These are phyloP conservation scores for Zootermopsis nevadensis DNA, from an alignment of 2,888 invertebrate genomes.

Conservation along the genomic window DNA sequence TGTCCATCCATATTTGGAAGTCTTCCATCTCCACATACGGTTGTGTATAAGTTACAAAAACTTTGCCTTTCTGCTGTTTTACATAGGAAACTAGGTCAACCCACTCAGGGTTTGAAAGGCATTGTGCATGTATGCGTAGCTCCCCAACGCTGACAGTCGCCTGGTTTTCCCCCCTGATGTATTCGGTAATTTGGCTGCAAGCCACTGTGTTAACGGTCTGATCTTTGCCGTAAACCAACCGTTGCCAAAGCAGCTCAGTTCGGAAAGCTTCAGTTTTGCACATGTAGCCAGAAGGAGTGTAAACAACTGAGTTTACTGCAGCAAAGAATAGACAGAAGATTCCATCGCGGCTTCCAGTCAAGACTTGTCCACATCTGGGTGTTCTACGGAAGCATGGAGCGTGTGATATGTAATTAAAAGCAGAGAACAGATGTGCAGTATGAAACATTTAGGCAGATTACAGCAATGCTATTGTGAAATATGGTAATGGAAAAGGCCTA, in stretches of 20 bases:
- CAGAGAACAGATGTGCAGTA: not conserved
- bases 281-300: not conserved
- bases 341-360: not conserved
- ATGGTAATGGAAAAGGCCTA: no score
- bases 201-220: not conserved
- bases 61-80: not conserved
- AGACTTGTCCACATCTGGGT: not conserved
- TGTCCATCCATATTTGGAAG: no score
- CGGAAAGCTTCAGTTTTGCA: not conserved
- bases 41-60: not conserved
- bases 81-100: not conserved
- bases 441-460: no score
- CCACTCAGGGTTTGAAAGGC: not conserved
- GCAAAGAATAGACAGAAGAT: not conserved
- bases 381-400: not conserved
- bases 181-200: not conserved
- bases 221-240: not conserved
- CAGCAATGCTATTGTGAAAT: no score
- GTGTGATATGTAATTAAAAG: conserved; percentile 1
- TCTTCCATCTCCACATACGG: no score
- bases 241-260: not conserved
- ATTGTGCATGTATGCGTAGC: no score
- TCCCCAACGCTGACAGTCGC: not conserved
- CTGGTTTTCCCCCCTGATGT: conserved; percentile 2
- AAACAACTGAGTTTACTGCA: not conserved